Evolutionary conservation across 2,888 invertebrate genomes (phyloP), one percentile per base, ranked within the genome.

Genomic region (Amphipoea lucens): DNA sequence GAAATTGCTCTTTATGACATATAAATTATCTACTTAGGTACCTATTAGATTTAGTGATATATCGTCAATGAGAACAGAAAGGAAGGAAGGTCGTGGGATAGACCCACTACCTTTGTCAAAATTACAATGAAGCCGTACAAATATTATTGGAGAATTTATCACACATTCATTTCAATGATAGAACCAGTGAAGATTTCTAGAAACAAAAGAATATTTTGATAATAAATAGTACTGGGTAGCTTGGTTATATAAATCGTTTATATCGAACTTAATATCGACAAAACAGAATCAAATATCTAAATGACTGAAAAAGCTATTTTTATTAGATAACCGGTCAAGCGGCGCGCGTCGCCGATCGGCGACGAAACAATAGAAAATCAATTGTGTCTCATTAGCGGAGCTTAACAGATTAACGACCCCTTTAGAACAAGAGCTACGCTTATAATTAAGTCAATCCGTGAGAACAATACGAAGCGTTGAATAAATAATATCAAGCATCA

Each of bases 1-100:
- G 20, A 4, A 62, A 78, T 66, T 54, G 29, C 6, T 69, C 42
- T 51, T 29, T 66, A n/a, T 1, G 36, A 54, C 45, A 67, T 11
- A 67, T 76, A 62, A 36, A 40, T 84, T 57, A 67, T 68, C 20
- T 71, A 57, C 40, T 54, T 63, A 29, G 29, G 29, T 29, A n/a
- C n/a, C n/a, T n/a, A 72, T 65, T 69, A 69, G 51, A 60, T 73
- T 36, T 36, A 82, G 60, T 17, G 20, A 36, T 84, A 12, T 83
- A 51, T 54, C 65, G n/a, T 67, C 83, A 78, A 67, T 78, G 70
- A 83, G 36, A 83, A 81, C 70, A 29, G 73, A 79, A 73, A 78
- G 68, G 67, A 69, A 65, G 73, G 63, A 45, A 79, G 81, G 63
- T 29, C 81, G 45, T 73, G 45, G 81, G n/a, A 63, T 63, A 45